Base-by-base conservation (phyloP, 2,113 vertebrate genomes). In the Hipposideros armiger region DNA sequence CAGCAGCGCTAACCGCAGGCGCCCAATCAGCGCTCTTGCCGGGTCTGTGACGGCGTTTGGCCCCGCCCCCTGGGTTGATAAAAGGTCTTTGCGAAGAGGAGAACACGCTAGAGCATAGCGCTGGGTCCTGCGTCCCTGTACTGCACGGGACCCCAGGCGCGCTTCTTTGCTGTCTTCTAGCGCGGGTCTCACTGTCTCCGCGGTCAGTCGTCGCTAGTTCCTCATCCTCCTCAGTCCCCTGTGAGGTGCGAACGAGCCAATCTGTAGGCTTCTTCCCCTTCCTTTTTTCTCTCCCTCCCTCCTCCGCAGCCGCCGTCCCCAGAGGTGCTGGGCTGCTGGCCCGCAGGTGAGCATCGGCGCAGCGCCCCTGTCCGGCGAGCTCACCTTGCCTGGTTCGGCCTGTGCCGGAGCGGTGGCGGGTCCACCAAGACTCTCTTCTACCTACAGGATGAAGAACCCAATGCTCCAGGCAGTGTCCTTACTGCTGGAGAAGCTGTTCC, bases 401-500 rank as follows among this genome's bases (percentile, higher is more conserved):
- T 0, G 22, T 17, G 62, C 58, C 20, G 0, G 16, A 26, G 91
- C 15, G 4, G 80, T 32, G 4, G 62, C 30, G 8, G 52, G 32
- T 6, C 66, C 30, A 26, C 28, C 26, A 4, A 14, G n/a, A 20
- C 76, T 62, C 66, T 6, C 7, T 28, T 42, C 67, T 54, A 54
- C 5, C 13, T 1, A 2, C 52, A 96, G 56, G 84, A 99, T 99
- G 98, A 98, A 98, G 96, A 98, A 98, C 81, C 70, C 97, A 0
- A 98, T 99, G 98, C 97, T 99, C 90, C 98, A 99, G 96, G 98
- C 98, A 67, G 95, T 98, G 91, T 98, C 99, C 1, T 98, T 99
- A 73, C 97, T 99, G 73, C 97, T 99, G 95, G 99, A 99, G 97
- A 99, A 99, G 96, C 93, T 99, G 84, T 98, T 99, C 13, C 94